Evolutionary conservation across 2,113 vertebrate species (phyloP).

Genomic region (Gadus chalcogrammus): DNA sequence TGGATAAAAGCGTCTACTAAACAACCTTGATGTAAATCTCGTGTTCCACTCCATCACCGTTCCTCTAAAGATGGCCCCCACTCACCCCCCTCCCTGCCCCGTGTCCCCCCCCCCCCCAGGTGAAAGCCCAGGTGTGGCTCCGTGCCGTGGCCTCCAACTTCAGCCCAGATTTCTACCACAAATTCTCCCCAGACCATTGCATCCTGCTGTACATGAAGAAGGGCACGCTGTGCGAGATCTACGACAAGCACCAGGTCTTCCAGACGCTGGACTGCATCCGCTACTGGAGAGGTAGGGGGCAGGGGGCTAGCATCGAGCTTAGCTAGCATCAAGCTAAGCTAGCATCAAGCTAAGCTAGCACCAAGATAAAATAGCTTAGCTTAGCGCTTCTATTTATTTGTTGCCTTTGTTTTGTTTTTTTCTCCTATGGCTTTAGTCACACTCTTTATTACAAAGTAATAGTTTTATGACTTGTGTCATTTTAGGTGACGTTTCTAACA

Average conservation of each 20-base stretch:
- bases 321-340: no score
- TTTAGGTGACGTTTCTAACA: no score
- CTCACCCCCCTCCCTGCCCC: no score
- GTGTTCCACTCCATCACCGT: neutral
- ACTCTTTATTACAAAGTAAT: no score
- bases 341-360: no score
- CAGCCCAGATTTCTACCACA: slow-evolving; percentile 85
- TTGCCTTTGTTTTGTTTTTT: no score
- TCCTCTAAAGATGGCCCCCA: no score
- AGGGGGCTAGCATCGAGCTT: neutral
- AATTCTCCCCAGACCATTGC: slow-evolving; percentile 85
- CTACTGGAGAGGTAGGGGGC: slow-evolving; percentile 82
- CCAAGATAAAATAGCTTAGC: no score
- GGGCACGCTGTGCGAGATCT: slow-evolving; percentile 95
- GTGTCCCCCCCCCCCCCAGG: slow-evolving; percentile 59
- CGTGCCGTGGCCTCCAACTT: slow-evolving; percentile 82
- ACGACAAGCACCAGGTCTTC: slow-evolving; percentile 93
- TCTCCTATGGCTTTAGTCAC: no score
- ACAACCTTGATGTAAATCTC: neutral
- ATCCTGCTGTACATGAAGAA: slow-evolving; percentile 96
- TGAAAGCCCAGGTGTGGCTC: slow-evolving; percentile 94
- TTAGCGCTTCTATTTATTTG: no score
- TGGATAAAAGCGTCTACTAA: no score
- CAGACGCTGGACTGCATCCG: slow-evolving; percentile 94
- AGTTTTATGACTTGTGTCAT: no score